Evolutionary conservation across 2,888 invertebrate species (phyloP).

Genomic region (Ametastegia equiseti): DNA sequence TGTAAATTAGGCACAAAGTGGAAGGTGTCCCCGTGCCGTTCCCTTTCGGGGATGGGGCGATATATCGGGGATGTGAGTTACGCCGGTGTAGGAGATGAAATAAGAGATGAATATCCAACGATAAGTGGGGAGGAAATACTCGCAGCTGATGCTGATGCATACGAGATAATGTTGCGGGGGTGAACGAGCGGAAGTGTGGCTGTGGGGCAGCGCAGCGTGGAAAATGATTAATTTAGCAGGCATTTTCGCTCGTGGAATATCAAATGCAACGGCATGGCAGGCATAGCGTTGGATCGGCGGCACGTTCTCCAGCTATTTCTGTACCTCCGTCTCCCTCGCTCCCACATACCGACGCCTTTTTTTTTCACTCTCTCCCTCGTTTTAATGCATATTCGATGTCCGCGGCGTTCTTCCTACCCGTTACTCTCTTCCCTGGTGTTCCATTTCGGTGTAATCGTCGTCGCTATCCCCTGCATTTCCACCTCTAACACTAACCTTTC

Average conservation of each 20-base stretch:
- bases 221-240: constrained; percentile 41
- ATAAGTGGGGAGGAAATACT: background rate
- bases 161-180: background rate
- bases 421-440: constrained; percentile 8
- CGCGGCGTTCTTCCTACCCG: background rate
- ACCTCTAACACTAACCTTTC: background rate
- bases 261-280: background rate
- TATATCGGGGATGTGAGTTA: background rate
- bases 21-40: background rate
- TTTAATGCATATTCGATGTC: constrained; percentile 68
- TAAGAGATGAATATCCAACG: background rate
- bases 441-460: constrained; percentile 8
- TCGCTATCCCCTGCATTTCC: constrained; percentile 25
- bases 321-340: constrained; percentile 46
- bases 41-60: no score
- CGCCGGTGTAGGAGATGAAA: background rate
- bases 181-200: background rate
- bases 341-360: background rate
- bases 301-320: constrained; percentile 51
- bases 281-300: constrained; percentile 48
- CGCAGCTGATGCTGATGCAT: constrained; percentile 3
- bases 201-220: background rate
- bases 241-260: constrained; percentile 45
- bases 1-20: background rate
- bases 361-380: constrained; percentile 53